A percentile compares a stretch with the other conserved stretches of the same genome.
Conservation (phyloP, 2,888 invertebrate species). For the Trichopria drosophilae region DNA sequence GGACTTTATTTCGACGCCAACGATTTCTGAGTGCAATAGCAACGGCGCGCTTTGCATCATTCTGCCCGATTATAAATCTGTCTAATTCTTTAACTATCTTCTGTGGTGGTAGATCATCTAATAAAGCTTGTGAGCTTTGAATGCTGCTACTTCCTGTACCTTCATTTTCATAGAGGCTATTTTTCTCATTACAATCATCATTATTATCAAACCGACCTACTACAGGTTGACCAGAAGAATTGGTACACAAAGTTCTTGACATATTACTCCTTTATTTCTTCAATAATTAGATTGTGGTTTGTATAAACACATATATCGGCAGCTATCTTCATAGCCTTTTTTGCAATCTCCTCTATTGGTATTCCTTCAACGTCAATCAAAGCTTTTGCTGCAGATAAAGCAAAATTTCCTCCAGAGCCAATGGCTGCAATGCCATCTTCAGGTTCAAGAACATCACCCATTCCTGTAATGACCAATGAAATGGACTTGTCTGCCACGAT, state of each 20-base stretch:
- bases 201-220: slow-evolving; percentile 15
- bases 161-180: slow-evolving; percentile 19
- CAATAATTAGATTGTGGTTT: slow-evolving; percentile 21
- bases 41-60: slow-evolving; percentile 22
- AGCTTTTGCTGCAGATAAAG: slow-evolving; percentile 24
- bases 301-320: slow-evolving; percentile 22
- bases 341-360: slow-evolving; percentile 21
- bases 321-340: slow-evolving; percentile 23
- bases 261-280: slow-evolving; percentile 22
- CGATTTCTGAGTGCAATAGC: slow-evolving; percentile 26
- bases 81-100: slow-evolving; percentile 25
- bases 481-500: slow-evolving; percentile 22
- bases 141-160: slow-evolving; percentile 14
- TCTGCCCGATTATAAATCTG: slow-evolving; percentile 22
- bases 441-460: slow-evolving; percentile 25
- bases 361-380: slow-evolving; percentile 18
- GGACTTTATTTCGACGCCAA: slow-evolving; percentile 18
- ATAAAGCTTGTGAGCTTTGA: slow-evolving; percentile 20
- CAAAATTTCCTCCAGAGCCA: slow-evolving; percentile 25
- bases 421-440: slow-evolving; percentile 27
- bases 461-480: slow-evolving; percentile 22
- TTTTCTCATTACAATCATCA: slow-evolving; percentile 15
- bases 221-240: slow-evolving; percentile 17
- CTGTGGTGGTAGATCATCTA: slow-evolving; percentile 21
- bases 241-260: slow-evolving; percentile 21